Conservation (phyloP, 2,888 invertebrate genomes). For the Rosalia funebris region DNA sequence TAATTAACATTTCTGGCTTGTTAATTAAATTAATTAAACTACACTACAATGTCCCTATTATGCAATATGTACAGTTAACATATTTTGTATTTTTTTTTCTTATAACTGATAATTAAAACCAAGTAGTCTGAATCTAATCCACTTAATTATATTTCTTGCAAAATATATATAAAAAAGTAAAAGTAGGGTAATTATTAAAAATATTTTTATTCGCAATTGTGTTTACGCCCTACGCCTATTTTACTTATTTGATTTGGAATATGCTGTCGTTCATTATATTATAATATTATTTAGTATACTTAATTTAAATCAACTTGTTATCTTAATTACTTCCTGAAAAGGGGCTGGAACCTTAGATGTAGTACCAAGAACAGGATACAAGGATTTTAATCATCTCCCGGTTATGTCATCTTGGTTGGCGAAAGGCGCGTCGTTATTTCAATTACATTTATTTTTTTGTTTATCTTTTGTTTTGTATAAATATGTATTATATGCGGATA, state of each 20-base stretch:
- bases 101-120: too few species aligned
- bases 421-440: background rate
- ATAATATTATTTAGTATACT: background rate
- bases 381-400: background rate
- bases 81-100: too few species aligned
- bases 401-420: background rate
- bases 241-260: too few species aligned
- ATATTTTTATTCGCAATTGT: too few species aligned
- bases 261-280: too few species aligned
- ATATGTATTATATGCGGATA: too few species aligned
- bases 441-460: background rate
- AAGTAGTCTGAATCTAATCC: too few species aligned
- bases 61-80: constrained; percentile 16
- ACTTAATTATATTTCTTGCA: too few species aligned
- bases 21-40: constrained; percentile 20
- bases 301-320: background rate
- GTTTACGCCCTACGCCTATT: too few species aligned
- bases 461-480: background rate
- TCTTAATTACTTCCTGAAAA: background rate
- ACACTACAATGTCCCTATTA: background rate
- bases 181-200: too few species aligned
- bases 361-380: too few species aligned
- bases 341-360: background rate
- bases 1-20: constrained; percentile 4
- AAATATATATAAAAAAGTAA: too few species aligned